Percentiles rank a stretch among this genome's conserved stretches.
phyloP scores from a whole-genome alignment of 2,888 invertebrate species.

The Hydrotaea diabolus region DNA sequence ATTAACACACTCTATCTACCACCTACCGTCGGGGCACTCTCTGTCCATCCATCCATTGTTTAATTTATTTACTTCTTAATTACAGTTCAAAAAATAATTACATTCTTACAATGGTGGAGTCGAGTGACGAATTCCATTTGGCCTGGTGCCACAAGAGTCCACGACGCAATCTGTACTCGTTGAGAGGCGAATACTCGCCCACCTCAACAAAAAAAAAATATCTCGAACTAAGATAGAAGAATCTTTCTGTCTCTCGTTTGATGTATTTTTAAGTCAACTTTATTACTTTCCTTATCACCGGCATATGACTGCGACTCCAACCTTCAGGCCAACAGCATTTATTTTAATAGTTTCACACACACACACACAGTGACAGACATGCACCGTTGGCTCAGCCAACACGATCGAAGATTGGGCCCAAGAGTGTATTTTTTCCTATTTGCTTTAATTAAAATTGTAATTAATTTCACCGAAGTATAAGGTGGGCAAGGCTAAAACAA shows the following conservation, averaged over 20 bases:
- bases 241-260: not conserved
- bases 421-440: conserved; percentile 36
- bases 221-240: no score
- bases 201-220: no score
- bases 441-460: conserved; percentile 64
- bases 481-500: not conserved
- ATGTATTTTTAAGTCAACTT: not conserved
- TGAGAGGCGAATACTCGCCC: no score
- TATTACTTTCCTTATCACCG: conserved; percentile 39
- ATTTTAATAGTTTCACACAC: conserved; percentile 29
- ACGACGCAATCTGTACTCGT: no score
- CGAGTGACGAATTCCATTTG: no score
- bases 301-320: not conserved
- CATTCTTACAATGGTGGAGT: no score
- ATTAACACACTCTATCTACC: no score
- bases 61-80: no score
- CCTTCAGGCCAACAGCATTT: conserved; percentile 51
- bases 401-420: conserved; percentile 49
- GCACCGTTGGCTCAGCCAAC: not conserved
- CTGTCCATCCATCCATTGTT: no score
- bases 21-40: no score
- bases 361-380: not conserved
- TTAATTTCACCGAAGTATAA: conserved; percentile 45
- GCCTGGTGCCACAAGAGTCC: no score
- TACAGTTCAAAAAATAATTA: no score